Percentiles rank a stretch among this genome's conserved stretches.
Conservation (phyloP, 1,140 invertebrate genomes). For the Zaprionus taronus region DNA sequence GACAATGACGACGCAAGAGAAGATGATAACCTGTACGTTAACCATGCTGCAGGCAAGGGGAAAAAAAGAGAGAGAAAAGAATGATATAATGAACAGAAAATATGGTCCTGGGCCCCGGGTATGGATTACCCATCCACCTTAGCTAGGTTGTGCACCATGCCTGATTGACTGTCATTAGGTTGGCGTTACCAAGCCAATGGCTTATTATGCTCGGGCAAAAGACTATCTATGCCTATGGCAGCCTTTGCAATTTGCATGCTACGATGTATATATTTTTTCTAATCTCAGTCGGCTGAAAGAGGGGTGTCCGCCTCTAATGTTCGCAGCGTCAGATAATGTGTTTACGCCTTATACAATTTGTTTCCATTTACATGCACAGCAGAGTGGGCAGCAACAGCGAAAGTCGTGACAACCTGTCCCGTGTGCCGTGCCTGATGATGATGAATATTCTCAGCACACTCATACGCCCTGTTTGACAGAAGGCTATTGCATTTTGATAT, state of each 20-base stretch:
- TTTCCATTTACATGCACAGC: slow-evolving; percentile 61
- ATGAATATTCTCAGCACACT: slow-evolving; percentile 33
- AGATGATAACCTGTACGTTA: slow-evolving; percentile 61
- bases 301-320: slow-evolving; percentile 42
- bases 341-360: slow-evolving; percentile 68
- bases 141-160: slow-evolving; percentile 61
- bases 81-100: slow-evolving; percentile 8
- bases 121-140: neutral
- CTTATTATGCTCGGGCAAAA: slow-evolving; percentile 30
- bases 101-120: neutral
- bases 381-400: slow-evolving; percentile 11
- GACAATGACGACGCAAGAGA: slow-evolving; percentile 60
- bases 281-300: slow-evolving; percentile 30
- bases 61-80: neutral
- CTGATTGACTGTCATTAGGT: slow-evolving; percentile 25
- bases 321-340: slow-evolving; percentile 48
- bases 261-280: neutral
- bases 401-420: slow-evolving; percentile 17
- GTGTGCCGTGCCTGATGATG: slow-evolving; percentile 11
- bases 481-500: slow-evolving; percentile 31
- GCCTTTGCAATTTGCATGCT: slow-evolving; percentile 17
- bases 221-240: slow-evolving; percentile 38
- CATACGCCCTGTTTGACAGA: slow-evolving; percentile 51
- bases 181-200: slow-evolving; percentile 42
- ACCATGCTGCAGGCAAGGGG: slow-evolving; percentile 66